A percentile compares a stretch with the other conserved stretches of the same genome.
Evolutionary conservation across 2,797 vertebrate genomes (phyloP).

Genomic region (Sebastes goodei): DNA sequence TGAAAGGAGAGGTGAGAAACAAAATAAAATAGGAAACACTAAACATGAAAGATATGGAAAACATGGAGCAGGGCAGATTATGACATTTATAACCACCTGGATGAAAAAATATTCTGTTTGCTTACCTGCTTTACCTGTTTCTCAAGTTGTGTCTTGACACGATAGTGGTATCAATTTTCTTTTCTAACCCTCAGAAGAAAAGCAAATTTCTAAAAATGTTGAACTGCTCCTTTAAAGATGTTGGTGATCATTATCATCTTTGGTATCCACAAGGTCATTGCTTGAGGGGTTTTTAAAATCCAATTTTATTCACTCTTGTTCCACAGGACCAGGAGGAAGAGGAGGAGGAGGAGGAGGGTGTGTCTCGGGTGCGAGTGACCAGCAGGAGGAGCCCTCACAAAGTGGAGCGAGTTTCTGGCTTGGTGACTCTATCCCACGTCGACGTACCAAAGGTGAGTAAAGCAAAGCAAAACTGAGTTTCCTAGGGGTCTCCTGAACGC

Average conservation of each 20-base stretch:
- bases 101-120: background rate
- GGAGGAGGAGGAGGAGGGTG: constrained; percentile 69
- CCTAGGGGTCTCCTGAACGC: background rate
- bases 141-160: background rate
- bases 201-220: background rate
- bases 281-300: background rate
- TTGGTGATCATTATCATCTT: background rate
- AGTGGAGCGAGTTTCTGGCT: constrained; percentile 82
- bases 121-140: background rate
- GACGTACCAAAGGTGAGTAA: constrained; percentile 85
- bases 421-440: constrained; percentile 81
- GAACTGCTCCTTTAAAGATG: background rate
- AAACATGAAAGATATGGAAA: too few species aligned
- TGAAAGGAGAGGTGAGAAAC: too few species aligned
- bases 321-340: constrained; percentile 55
- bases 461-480: background rate
- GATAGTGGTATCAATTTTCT: background rate
- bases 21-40: too few species aligned
- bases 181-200: background rate
- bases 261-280: background rate
- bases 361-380: constrained; percentile 85
- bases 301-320: background rate
- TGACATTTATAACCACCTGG: background rate
- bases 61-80: too few species aligned
- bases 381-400: constrained; percentile 85